These are phyloP conservation scores for Palythoa grandis DNA, from an alignment of 92 coral and sea anemone genomes.

Conservation along the genomic window DNA sequence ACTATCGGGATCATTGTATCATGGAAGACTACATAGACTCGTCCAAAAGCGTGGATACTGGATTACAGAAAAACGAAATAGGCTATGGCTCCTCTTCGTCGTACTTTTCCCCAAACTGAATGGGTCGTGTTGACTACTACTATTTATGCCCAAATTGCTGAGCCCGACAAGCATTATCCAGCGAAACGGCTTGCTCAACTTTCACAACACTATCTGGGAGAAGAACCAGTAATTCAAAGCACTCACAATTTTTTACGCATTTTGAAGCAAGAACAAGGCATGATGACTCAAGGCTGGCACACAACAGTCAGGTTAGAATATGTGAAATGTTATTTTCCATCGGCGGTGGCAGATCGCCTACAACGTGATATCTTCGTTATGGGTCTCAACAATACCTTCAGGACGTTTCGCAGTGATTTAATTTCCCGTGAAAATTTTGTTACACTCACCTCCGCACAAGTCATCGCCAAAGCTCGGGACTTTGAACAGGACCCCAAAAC, in stretches of 20 bases:
- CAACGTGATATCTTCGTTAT: slow-evolving; percentile 65
- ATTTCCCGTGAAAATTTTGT: slow-evolving; percentile 57
- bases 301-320: slow-evolving; percentile 55
- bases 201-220: slow-evolving; percentile 44
- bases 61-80: slow-evolving; percentile 37
- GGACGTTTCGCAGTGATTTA: slow-evolving; percentile 58
- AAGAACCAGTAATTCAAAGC: slow-evolving; percentile 48
- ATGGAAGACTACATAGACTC: neutral
- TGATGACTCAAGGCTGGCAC: slow-evolving; percentile 70
- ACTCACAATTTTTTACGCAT: slow-evolving; percentile 40
- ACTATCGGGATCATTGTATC: neutral
- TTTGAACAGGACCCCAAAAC: too few relatives aligned
- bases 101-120: slow-evolving; percentile 52
- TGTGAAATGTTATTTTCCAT: slow-evolving; percentile 58
- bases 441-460: slow-evolving; percentile 54
- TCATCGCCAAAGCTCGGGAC: slow-evolving; percentile 54
- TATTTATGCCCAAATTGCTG: slow-evolving; percentile 48
- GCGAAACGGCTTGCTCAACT: slow-evolving; percentile 52
- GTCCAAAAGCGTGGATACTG: slow-evolving; percentile 35
- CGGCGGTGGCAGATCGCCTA: slow-evolving; percentile 54
- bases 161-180: slow-evolving; percentile 47
- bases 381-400: slow-evolving; percentile 62
- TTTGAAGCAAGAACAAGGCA: slow-evolving; percentile 56
- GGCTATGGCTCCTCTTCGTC: slow-evolving; percentile 29
- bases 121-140: slow-evolving; percentile 54